Evolutionary conservation across 2,888 invertebrate species (phyloP).

Genomic region (Malacosoma neustria): DNA sequence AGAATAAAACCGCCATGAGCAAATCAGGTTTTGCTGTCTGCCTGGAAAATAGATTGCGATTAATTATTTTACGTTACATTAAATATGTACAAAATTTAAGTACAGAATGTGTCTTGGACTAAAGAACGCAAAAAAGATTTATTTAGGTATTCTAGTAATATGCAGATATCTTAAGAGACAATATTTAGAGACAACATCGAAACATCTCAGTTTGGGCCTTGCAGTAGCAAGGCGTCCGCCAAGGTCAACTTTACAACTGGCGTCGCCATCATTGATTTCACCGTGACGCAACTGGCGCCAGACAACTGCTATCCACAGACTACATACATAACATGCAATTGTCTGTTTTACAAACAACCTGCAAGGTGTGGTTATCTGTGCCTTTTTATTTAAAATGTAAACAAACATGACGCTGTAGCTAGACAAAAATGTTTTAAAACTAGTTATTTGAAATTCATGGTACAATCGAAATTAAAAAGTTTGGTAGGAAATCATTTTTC

Average conservation of each 20-base stretch:
- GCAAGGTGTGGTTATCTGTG: background rate
- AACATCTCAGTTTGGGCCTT: slow-evolving; percentile 11
- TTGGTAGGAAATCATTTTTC: too few species aligned
- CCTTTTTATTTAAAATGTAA: background rate
- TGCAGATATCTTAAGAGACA: too few species aligned
- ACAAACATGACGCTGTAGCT: background rate
- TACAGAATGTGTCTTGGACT: too few species aligned
- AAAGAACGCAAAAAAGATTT: too few species aligned
- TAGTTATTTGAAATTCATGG: background rate
- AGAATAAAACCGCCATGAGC: too few species aligned
- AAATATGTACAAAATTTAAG: too few species aligned
- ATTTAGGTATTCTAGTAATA: too few species aligned
- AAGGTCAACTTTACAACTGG: slow-evolving; percentile 67
- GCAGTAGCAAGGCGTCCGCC: slow-evolving; percentile 17
- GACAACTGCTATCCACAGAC: background rate
- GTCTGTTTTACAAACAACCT: background rate
- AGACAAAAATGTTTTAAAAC: background rate
- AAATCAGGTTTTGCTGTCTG: too few species aligned
- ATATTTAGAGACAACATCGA: background rate
- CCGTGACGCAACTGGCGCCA: slow-evolving; percentile 46
- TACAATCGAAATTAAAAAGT: too few species aligned
- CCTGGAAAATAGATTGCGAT: too few species aligned
- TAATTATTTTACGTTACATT: too few species aligned
- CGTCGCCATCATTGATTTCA: slow-evolving; percentile 58
- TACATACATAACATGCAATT: background rate